Conservation (phyloP, 2,797 vertebrate genomes). For the Brachymystax lenok region DNA sequence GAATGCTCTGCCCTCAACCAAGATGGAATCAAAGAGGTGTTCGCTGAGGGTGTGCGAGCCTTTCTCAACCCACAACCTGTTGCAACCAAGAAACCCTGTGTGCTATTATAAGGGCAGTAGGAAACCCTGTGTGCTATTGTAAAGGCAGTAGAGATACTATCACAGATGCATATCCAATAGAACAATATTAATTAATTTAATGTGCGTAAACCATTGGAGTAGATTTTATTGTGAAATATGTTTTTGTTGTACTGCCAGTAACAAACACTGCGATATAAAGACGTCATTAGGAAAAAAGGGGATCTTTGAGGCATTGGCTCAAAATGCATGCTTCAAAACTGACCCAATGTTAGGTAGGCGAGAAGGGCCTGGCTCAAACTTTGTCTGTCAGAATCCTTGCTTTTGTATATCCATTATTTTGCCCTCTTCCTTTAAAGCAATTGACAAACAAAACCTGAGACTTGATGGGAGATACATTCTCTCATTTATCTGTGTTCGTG, state of each 20-base stretch:
- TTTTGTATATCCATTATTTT: not conserved
- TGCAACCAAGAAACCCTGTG: conserved; percentile 73
- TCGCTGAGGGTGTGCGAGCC: conserved; percentile 77
- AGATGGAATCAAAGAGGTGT: conserved; percentile 85
- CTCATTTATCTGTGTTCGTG: not conserved
- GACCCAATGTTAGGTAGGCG: not conserved
- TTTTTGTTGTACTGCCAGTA: not conserved
- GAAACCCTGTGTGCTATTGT: conserved; percentile 78
- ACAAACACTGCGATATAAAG: not conserved
- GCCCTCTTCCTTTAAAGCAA: not conserved
- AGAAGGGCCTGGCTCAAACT: not conserved
- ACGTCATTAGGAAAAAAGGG: not conserved
- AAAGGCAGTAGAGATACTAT: conserved; percentile 43
- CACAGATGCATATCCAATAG: conserved; percentile 6
- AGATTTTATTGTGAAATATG: not conserved
- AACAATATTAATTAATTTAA: not conserved
- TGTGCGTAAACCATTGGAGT: not conserved
- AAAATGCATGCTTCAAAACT: not conserved
- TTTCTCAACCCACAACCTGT: conserved; percentile 75
- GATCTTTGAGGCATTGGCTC: not conserved
- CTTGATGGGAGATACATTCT: not conserved
- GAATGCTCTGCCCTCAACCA: conserved; percentile 86
- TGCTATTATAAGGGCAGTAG: conserved; percentile 70
- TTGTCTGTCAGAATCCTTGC: not conserved
- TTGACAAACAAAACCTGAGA: not conserved